Evolutionary conservation across 1,140 invertebrate genomes (phyloP).

Genomic region (Lanistes nyassanus): DNA sequence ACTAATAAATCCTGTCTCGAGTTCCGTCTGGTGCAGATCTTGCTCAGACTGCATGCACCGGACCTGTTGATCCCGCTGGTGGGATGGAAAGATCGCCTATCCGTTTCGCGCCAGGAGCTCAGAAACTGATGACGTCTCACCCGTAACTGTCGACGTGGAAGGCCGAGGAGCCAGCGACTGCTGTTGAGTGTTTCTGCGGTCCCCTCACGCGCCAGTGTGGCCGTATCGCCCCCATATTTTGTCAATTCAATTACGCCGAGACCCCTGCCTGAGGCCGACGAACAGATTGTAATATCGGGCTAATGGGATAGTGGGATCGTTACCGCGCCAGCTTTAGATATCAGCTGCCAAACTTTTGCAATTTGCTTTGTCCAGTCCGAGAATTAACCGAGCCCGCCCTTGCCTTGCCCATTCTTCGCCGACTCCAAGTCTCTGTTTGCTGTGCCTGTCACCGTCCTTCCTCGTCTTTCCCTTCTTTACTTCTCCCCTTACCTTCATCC

Average conservation of each 20-base stretch:
- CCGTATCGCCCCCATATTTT: neutral
- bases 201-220: neutral
- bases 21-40: neutral
- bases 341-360: neutral
- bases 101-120: neutral
- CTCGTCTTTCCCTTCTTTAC: neutral
- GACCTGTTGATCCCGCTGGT: neutral
- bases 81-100: neutral
- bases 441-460: neutral
- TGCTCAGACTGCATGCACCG: neutral
- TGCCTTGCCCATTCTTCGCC: neutral
- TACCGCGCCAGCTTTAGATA: neutral
- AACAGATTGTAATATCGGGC: neutral
- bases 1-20: neutral
- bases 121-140: conserved; percentile 1
- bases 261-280: neutral
- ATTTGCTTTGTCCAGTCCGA: neutral
- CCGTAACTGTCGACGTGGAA: no score
- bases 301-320: neutral
- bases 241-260: conserved; percentile 11
- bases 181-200: neutral
- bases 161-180: neutral
- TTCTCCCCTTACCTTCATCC: neutral
- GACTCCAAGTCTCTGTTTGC: neutral
- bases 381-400: neutral